Base-by-base conservation (phyloP, 2,797 vertebrate genomes). In the Anomalospiza imberbis region DNA sequence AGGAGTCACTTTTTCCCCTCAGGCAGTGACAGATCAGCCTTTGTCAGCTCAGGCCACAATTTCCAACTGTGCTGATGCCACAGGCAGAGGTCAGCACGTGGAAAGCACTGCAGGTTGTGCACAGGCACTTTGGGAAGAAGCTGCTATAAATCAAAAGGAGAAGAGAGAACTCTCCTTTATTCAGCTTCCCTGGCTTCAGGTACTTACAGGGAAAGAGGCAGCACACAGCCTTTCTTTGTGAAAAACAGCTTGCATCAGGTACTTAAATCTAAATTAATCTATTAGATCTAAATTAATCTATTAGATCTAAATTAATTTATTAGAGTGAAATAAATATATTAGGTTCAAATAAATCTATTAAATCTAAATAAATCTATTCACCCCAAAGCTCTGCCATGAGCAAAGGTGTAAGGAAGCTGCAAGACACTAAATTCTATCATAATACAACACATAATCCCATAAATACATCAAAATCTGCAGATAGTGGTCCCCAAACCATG, bases 11-110 rank as follows among this genome's bases (percentile, higher is more conserved):
- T 74, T 55, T 83, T 16, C 57, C 84, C 91, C 65, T 72, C 45
- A 31, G 78, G 81, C 86, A 87, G 81, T 28, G 89, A 60, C 66
- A 81, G 77, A 57, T 67, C 85, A 57, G 15, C 67, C 21, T 79
- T 36, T 85, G 68, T 34, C 86, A 92, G 91, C 85, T 53, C 19
- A 68, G 87, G 85, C 66, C 85, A 54, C 42, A 42, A 38, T 5
- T 81, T 40, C 89, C 76, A 89, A 38, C 66, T 62, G 82, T 67
- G 89, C 89, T 81, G 82, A 20, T 66, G 89, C 76, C 79, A 84
- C 67, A 53, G 82, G 66, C 2, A 90, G 48, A 68, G 79, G 62
- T 36, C 40, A 74, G 60, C 42, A 51, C 0, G 0, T 3, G 51
- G 45, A 53, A 80, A 75, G 67, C 77, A 24, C 60, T 89, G 85